Percentiles rank a stretch among this genome's conserved stretches.
Evolutionary conservation across 2,888 invertebrate species (phyloP).

Genomic region (Aelia acuminata): DNA sequence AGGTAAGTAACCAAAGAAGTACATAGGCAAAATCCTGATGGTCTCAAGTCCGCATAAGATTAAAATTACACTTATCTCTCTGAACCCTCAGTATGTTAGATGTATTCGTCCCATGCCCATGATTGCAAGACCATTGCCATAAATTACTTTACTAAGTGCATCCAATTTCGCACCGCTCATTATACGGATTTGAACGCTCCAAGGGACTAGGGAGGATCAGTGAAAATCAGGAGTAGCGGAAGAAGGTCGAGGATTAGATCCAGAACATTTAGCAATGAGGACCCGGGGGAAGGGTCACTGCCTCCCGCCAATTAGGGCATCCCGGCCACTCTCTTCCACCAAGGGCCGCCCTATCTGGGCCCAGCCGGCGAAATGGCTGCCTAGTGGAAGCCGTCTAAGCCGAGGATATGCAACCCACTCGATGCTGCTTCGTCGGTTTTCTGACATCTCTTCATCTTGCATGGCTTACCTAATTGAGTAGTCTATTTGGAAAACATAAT

Average conservation of each 20-base stretch:
- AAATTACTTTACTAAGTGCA: not conserved
- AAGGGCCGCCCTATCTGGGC: not conserved
- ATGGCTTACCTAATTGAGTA: not conserved
- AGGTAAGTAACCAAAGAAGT: too few species aligned
- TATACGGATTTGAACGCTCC: slow-evolving; percentile 1
- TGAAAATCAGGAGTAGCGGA: slow-evolving; percentile 17
- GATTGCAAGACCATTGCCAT: not conserved
- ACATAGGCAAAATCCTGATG: too few species aligned
- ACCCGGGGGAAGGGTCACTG: not conserved
- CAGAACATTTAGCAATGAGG: slow-evolving; percentile 21
- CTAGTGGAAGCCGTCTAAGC: not conserved
- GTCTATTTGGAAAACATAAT: not conserved
- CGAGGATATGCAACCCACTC: not conserved
- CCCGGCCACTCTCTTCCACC: not conserved
- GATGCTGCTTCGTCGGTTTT: not conserved
- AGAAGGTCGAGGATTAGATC: not conserved
- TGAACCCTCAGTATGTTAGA: not conserved
- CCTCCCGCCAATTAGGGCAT: not conserved
- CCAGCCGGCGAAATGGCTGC: not conserved
- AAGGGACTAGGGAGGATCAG: not conserved
- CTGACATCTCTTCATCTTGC: too few species aligned
- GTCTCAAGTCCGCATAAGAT: too few species aligned
- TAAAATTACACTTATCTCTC: not conserved
- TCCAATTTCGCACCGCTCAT: slow-evolving; percentile 4
- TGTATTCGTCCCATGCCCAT: not conserved